Percentiles rank a stretch among this genome's conserved stretches.
Conservation (phyloP, 2,888 invertebrate genomes). For the Ectemnius lituratus region DNA sequence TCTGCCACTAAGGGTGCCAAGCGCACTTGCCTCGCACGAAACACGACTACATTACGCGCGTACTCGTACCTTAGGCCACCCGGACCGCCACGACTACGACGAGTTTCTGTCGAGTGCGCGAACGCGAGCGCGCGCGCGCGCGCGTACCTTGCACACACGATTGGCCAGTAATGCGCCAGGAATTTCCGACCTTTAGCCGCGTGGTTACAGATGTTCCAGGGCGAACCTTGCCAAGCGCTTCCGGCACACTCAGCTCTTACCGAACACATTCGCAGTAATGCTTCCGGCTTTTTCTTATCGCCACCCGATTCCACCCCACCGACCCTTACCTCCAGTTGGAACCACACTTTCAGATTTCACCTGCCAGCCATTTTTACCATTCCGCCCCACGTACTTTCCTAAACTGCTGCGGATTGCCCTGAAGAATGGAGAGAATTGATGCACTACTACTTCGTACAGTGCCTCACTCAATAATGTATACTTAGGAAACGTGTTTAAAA, state of each 20-base stretch:
- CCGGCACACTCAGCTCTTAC: conserved; percentile 39
- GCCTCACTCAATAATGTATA: too few species aligned
- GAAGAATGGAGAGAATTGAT: too few species aligned
- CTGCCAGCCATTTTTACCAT: too few species aligned
- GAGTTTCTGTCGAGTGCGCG: conserved; percentile 30
- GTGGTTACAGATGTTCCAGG: conserved; percentile 54
- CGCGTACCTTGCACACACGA: conserved; percentile 50
- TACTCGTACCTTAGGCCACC: conserved; percentile 53
- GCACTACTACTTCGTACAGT: too few species aligned
- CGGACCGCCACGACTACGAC: conserved; percentile 35
- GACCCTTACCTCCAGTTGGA: too few species aligned
- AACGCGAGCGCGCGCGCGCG: too few species aligned
- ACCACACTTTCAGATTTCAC: too few species aligned
- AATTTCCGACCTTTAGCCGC: conserved; percentile 61
- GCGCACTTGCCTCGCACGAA: conserved; percentile 58
- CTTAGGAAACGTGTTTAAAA: too few species aligned
- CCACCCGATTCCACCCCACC: conserved; percentile 28
- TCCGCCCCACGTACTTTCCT: too few species aligned
- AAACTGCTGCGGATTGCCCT: too few species aligned
- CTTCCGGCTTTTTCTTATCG: conserved; percentile 52
- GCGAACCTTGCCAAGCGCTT: conserved; percentile 42
- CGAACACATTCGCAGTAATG: conserved; percentile 34
- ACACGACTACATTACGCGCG: conserved; percentile 58
- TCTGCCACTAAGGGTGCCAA: conserved; percentile 36
- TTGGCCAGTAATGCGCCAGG: conserved; percentile 61